Conservation (phyloP, 1,140 invertebrate genomes). For the Drosophila sulfurigaster region DNA sequence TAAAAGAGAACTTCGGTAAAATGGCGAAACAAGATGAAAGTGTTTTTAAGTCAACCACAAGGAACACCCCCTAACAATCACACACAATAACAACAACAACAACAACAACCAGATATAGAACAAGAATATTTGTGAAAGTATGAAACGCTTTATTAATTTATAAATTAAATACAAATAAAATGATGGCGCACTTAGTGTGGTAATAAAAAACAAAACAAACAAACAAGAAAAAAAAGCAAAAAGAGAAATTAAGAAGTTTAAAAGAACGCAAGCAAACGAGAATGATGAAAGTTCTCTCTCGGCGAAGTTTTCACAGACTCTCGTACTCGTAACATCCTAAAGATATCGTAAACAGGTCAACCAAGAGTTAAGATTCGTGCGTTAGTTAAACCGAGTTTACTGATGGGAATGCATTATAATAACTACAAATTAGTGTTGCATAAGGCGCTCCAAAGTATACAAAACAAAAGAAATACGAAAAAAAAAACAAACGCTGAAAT, state of each 20-base stretch:
- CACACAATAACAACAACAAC: constrained; percentile 41
- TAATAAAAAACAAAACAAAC: constrained; percentile 52
- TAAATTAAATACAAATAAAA: constrained; percentile 68
- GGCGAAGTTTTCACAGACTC: constrained; percentile 8
- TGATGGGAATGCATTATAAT: background rate
- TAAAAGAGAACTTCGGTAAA: constrained; percentile 34
- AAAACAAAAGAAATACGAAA: constrained; percentile 26
- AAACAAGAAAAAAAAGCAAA: constrained; percentile 26
- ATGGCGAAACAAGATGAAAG: constrained; percentile 22
- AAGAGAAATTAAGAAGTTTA: constrained; percentile 27
- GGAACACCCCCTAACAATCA: constrained; percentile 11
- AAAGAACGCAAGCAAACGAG: constrained; percentile 38
- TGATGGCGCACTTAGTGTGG: constrained; percentile 69
- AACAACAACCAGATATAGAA: constrained; percentile 29
- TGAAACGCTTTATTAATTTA: constrained; percentile 81
- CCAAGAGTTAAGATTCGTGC: background rate
- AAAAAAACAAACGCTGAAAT: constrained; percentile 25
- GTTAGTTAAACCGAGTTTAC: background rate
- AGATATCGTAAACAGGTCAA: background rate
- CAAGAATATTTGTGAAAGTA: constrained; percentile 57
- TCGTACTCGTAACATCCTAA: constrained; percentile 1
- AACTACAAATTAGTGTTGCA: constrained; percentile 24
- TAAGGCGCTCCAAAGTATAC: background rate
- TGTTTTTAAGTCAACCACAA: constrained; percentile 8
- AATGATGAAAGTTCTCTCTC: constrained; percentile 8